Conservation (phyloP, 2,888 invertebrate genomes). For the Fragum whitleyi region DNA sequence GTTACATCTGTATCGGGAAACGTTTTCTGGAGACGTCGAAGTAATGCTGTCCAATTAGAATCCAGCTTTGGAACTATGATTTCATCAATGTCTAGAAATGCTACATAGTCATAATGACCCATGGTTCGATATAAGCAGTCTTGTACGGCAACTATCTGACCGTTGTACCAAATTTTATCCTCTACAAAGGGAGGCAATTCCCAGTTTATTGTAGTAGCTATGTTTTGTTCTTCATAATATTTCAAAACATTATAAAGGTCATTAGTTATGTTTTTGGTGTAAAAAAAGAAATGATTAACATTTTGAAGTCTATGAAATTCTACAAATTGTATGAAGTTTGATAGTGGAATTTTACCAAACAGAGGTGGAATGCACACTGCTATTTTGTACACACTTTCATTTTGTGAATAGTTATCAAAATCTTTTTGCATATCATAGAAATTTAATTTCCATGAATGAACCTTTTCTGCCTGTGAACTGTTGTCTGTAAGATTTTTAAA, state of each 20-base stretch:
- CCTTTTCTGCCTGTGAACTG: neutral
- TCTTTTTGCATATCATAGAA: slow-evolving; percentile 6
- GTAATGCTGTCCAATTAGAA: slow-evolving; percentile 66
- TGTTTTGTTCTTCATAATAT: slow-evolving; percentile 71
- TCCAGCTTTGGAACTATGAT: slow-evolving; percentile 79
- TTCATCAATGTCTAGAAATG: slow-evolving; percentile 84
- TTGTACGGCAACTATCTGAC: slow-evolving; percentile 83
- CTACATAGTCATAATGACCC: slow-evolving; percentile 75
- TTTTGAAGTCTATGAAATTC: slow-evolving; percentile 81
- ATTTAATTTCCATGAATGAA: neutral
- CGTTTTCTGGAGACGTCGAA: slow-evolving; percentile 52
- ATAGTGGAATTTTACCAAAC: slow-evolving; percentile 78
- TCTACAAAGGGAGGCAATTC: slow-evolving; percentile 69
- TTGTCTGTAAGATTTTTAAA: neutral
- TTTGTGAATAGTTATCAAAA: neutral
- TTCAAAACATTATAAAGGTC: slow-evolving; percentile 71
- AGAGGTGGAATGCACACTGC: slow-evolving; percentile 82
- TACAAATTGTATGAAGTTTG: slow-evolving; percentile 81
- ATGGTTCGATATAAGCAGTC: slow-evolving; percentile 83
- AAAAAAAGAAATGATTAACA: slow-evolving; percentile 78
- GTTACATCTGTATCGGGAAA: neutral
- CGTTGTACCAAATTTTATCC: slow-evolving; percentile 81
- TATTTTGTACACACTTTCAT: slow-evolving; percentile 2
- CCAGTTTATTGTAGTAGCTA: slow-evolving; percentile 78
- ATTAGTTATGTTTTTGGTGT: slow-evolving; percentile 72